A percentile compares a stretch with the other conserved stretches of the same genome.
Conservation (phyloP, 2,113 vertebrate species). For the Pedetes capensis region DNA sequence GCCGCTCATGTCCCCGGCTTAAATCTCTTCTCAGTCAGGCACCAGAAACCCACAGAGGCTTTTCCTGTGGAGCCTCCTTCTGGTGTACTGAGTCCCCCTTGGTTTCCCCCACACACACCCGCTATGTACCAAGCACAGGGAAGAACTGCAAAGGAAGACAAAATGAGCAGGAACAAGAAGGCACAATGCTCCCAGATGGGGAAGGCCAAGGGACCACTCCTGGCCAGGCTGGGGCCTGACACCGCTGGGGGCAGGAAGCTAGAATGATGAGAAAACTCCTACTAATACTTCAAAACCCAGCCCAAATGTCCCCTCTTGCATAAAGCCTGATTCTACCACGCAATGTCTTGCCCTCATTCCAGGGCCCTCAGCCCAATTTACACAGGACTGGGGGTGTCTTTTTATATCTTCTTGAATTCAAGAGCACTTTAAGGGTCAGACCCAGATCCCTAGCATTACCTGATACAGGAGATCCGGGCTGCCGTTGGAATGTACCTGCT, state of each 20-base stretch:
- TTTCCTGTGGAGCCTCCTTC: background rate
- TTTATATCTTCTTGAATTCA: background rate
- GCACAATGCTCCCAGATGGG: background rate
- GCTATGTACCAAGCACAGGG: no score
- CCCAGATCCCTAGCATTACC: background rate
- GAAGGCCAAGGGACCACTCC: background rate
- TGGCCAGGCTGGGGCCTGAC: background rate
- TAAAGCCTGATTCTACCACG: background rate
- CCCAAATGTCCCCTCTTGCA: background rate
- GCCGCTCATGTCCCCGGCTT: background rate
- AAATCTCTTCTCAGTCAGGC: background rate
- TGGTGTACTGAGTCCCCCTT: background rate
- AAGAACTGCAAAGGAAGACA: background rate
- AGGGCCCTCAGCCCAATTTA: background rate
- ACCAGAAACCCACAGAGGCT: background rate
- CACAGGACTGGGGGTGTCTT: background rate
- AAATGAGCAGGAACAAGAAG: background rate
- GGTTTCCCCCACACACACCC: background rate
- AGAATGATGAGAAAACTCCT: background rate
- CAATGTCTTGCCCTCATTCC: background rate
- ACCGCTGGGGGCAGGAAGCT: background rate
- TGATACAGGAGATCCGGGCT: background rate
- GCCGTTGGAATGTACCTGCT: no score
- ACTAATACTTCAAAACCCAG: background rate
- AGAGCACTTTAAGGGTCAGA: background rate